These are phyloP conservation scores for Stegodyphus dumicola DNA, from an alignment of 1,140 invertebrate genomes.

Conservation along the genomic window DNA sequence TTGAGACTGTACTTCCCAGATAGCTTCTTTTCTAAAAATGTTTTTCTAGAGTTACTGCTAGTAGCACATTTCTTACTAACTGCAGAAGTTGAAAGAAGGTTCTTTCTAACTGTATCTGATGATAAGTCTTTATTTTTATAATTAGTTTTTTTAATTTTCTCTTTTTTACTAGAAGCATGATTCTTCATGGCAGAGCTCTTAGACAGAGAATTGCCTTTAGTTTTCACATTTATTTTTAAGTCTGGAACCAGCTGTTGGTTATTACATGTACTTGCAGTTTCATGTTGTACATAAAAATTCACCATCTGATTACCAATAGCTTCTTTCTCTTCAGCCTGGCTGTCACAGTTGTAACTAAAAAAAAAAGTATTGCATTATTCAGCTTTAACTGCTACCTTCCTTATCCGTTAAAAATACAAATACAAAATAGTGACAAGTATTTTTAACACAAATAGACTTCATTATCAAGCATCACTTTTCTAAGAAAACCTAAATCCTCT, in stretches of 20 bases:
- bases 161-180: too few relatives aligned
- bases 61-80: neutral
- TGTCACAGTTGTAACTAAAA: conserved; percentile 27
- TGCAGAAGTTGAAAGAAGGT: neutral
- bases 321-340: conserved; percentile 34
- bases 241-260: neutral
- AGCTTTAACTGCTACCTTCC: too few relatives aligned
- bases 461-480: too few relatives aligned
- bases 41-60: neutral
- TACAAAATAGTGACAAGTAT: too few relatives aligned
- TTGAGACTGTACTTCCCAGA: neutral
- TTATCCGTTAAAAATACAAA: too few relatives aligned
- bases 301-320: conserved; percentile 33
- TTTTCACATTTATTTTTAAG: neutral
- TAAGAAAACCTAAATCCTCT: too few relatives aligned
- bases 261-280: conserved; percentile 29
- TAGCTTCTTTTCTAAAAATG: neutral
- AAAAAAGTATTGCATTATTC: neutral
- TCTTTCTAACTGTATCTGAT: too few relatives aligned
- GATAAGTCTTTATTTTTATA: too few relatives aligned
- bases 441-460: too few relatives aligned
- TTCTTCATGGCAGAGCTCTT: neutral
- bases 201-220: neutral
- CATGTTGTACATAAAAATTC: conserved; percentile 23
- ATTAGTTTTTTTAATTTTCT: too few relatives aligned